Conservation (phyloP, 1,140 invertebrate genomes). For the Heliconius hermathena region DNA sequence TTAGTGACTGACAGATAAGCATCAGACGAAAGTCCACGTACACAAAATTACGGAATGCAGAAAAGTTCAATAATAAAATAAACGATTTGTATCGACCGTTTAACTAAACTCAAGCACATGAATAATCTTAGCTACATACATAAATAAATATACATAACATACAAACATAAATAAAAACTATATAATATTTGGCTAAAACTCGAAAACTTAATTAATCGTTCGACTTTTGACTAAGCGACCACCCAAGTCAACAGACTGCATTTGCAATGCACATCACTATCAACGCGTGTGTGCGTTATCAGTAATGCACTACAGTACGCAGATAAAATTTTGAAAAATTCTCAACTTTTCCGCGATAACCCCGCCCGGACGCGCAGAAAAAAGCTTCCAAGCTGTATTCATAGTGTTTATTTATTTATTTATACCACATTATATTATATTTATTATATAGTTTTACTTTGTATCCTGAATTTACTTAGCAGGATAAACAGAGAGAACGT, state of each 20-base stretch:
- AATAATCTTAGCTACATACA: too few species aligned
- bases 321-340: conserved; percentile 81
- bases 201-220: background rate
- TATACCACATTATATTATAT: background rate
- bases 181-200: background rate
- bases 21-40: too few species aligned
- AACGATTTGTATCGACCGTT: too few species aligned
- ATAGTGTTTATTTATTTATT: conserved; percentile 47
- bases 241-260: conserved; percentile 38
- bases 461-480: background rate
- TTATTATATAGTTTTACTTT: background rate
- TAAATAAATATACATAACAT: too few species aligned
- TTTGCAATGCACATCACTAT: conserved; percentile 57
- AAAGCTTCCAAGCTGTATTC: conserved; percentile 63
- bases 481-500: background rate
- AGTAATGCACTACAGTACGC: conserved; percentile 52
- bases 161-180: background rate
- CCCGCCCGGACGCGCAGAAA: conserved; percentile 65
- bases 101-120: too few species aligned
- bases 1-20: too few species aligned
- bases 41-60: too few species aligned
- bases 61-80: too few species aligned
- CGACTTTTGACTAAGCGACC: conserved; percentile 30
- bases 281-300: conserved; percentile 63
- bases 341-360: conserved; percentile 79